Conservation (phyloP, 2,113 vertebrate species). For the Spea multiplicata region DNA sequence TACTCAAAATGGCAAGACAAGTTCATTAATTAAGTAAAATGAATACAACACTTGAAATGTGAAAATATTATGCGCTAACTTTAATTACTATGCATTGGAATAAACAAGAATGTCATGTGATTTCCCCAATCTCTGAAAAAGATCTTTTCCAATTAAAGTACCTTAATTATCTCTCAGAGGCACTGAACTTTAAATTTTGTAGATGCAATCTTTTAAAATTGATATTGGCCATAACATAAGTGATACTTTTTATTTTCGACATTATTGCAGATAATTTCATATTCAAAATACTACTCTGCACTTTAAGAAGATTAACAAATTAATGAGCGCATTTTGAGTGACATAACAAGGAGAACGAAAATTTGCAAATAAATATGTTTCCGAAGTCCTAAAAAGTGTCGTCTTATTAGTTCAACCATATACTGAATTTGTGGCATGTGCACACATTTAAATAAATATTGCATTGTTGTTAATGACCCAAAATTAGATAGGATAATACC, state of each 20-base stretch:
- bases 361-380: constrained; percentile 1
- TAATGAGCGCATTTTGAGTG: constrained; percentile 28
- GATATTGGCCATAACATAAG: constrained; percentile 41
- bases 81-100: constrained; percentile 23
- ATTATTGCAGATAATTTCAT: constrained; percentile 36
- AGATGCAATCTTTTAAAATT: constrained; percentile 31
- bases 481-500: too few species aligned
- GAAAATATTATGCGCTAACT: constrained; percentile 29
- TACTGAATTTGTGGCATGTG: too few species aligned
- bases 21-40: constrained; percentile 12
- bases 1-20: constrained; percentile 13
- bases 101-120: constrained; percentile 30
- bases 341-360: constrained; percentile 6
- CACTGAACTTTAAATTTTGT: constrained; percentile 40
- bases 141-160: constrained; percentile 42
- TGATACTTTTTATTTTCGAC: constrained; percentile 41
- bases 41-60: not conserved
- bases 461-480: too few species aligned
- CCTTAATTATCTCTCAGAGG: constrained; percentile 44
- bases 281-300: constrained; percentile 11
- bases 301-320: constrained; percentile 41
- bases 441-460: too few species aligned
- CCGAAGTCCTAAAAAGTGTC: too few species aligned
- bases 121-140: constrained; percentile 32
- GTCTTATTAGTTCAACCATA: too few species aligned